Evolutionary conservation across 2,888 invertebrate species (phyloP), one percentile per base, ranked within the genome.

Genomic region (Perizoma affinitatum): DNA sequence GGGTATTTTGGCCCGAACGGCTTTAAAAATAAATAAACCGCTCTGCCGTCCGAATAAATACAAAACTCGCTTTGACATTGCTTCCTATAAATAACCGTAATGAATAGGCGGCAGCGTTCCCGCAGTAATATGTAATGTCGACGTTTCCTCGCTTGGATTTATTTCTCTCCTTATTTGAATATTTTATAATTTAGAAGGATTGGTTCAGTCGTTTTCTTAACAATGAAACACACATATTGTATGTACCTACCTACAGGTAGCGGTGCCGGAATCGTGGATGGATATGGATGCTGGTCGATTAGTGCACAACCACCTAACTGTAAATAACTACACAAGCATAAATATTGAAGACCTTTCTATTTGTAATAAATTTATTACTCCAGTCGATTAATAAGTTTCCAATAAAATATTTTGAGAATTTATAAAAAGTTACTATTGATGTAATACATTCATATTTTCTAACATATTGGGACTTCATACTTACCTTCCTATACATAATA

Each of bases 71-170:
- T 90, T 88, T 89, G 89, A 89, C 89, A 90, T 82, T 83, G 86
- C 81, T 84, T 78, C 84, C 88, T 89, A 91, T 91, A 90, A 91
- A 91, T 91, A 90, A 89, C 81, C 75, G 86, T 90, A 91, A 90
- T 91, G 90, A 90, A 90, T 90, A 87, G 89, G 83, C 83, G 83
- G 83, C 78, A 82, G 81, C 87, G 83, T 83, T 81, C 86, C 83
- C 83, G 83, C 82, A 81, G 86, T 82, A 84, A 88, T 87, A 84
- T 84, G 88, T 88, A 88, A 88, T 86, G 87, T 83, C 81, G 83
- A 84, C 84, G 79, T 86, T 85, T 86, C 84, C 87, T 85, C 80
- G 84, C 80, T 71, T 80, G 79, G 83, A 88, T 88, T 88, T 88
- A 87, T 89, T 84, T 79, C 78, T 76, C 80, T 85, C 83, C 84